These are phyloP conservation scores for Spea hammondii DNA, from an alignment of 2,797 vertebrate genomes.

Conservation along the genomic window DNA sequence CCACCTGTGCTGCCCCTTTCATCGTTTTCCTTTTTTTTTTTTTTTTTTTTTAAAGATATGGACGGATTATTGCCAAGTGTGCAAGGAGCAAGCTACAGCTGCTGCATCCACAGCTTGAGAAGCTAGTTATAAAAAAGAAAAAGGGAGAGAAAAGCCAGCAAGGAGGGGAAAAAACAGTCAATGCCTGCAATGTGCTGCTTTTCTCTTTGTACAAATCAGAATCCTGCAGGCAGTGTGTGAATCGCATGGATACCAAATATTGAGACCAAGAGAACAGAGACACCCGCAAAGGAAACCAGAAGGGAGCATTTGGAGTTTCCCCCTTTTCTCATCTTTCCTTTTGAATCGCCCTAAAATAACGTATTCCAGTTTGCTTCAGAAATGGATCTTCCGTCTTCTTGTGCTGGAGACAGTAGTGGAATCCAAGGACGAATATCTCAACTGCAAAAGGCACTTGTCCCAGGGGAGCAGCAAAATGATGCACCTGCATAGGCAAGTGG, in stretches of 20 bases:
- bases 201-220: slow-evolving; percentile 71
- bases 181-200: slow-evolving; percentile 76
- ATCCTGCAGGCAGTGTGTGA: slow-evolving; percentile 41
- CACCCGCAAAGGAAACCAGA: slow-evolving; percentile 15
- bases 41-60: slow-evolving; percentile 75
- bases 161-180: slow-evolving; percentile 61
- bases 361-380: slow-evolving; percentile 58
- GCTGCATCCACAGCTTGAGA: slow-evolving; percentile 60
- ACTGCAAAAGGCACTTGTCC: slow-evolving; percentile 70
- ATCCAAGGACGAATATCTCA: slow-evolving; percentile 76
- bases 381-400: slow-evolving; percentile 74
- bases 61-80: slow-evolving; percentile 84
- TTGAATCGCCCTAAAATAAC: slow-evolving; percentile 4
- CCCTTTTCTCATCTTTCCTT: slow-evolving; percentile 6
- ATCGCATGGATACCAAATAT: slow-evolving; percentile 36
- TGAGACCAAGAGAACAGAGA: slow-evolving; percentile 13
- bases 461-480: slow-evolving; percentile 71
- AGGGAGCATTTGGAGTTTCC: slow-evolving; percentile 25
- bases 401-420: slow-evolving; percentile 68
- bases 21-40: slow-evolving; percentile 45
- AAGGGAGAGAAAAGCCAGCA: slow-evolving; percentile 40
- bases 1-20: slow-evolving; percentile 50
- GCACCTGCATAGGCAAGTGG: slow-evolving; percentile 81
- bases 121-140: slow-evolving; percentile 62
- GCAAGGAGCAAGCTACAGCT: slow-evolving; percentile 72